Conservation (phyloP, 2,888 invertebrate species). For the Drosophila nigricruria region DNA sequence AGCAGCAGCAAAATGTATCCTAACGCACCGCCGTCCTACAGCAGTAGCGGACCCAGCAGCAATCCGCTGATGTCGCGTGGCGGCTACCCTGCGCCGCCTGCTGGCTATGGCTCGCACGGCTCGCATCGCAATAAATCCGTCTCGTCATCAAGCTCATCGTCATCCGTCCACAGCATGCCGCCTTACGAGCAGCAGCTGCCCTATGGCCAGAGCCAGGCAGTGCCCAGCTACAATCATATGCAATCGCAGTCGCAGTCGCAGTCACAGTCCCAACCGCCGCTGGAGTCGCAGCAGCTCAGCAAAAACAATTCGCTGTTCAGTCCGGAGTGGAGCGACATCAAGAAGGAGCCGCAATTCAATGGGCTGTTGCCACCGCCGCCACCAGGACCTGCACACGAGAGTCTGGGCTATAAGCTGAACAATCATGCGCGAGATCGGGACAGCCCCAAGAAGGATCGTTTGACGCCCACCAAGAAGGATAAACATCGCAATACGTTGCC, state of each 20-base stretch:
- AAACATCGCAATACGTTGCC: constrained; percentile 76
- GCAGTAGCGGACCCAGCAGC: constrained; percentile 44
- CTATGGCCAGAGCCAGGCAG: constrained; percentile 63
- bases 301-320: constrained; percentile 83
- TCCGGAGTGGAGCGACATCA: constrained; percentile 84
- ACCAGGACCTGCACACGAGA: constrained; percentile 53
- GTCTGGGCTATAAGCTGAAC: constrained; percentile 59
- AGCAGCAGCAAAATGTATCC: constrained; percentile 74
- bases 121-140: constrained; percentile 73
- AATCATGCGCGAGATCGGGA: constrained; percentile 76
- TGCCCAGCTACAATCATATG: constrained; percentile 63
- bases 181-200: constrained; percentile 71
- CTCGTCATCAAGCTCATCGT: constrained; percentile 70
- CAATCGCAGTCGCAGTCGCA: constrained; percentile 47
- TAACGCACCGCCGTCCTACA: constrained; percentile 57
- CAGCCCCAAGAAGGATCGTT: constrained; percentile 83
- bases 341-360: constrained; percentile 69
- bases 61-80: constrained; percentile 61
- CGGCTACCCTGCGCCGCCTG: constrained; percentile 47
- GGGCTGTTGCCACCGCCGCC: constrained; percentile 68
- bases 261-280: constrained; percentile 33
- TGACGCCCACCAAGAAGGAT: constrained; percentile 83
- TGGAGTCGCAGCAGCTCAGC: constrained; percentile 45
- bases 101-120: constrained; percentile 54
- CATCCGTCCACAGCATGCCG: constrained; percentile 71